Evolutionary conservation across 2,113 vertebrate species (phyloP), one percentile per base, ranked within the genome.

Genomic region (Mohoua ochrocephala): DNA sequence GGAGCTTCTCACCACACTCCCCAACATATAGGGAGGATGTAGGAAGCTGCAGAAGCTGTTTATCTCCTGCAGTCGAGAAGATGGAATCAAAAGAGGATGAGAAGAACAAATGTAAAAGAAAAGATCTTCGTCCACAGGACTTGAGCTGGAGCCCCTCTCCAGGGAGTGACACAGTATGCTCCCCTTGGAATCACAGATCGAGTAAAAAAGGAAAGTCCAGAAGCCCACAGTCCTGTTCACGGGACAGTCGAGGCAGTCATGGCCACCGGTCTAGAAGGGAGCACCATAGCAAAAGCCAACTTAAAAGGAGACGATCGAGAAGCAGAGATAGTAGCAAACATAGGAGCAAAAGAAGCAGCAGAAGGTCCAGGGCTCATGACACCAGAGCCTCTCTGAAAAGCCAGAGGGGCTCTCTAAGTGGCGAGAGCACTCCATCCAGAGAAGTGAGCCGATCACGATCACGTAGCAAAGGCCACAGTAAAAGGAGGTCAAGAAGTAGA

Each of bases 241-340:
- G 91, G 27, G 90, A 57, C 35, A 97, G 97, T 82, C 96, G 83
- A 90, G 93, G 93, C 49, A 97, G 89, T 27, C 94, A 84, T 57
- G 84, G 95, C 59, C 95, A 92, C 89, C 87, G 84, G 49, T 96
- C 95, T 57, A 96, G 93, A 60, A 97, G 69, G 82, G 98, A 98
- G 63, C 97, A 96, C 86, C 93, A 9, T 47, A 97, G 96, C 68
- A 97, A 97, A 68, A 96, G 97, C 53, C 96, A 96, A 17, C 87
- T 76, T 30, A 98, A 95, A 92, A 97, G 86, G 69, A 98, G 75
- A 86, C 82, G 84, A 39, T 98, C 98, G 1, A 98, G 96, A 92
- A 98, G 98, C 94, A 98, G 95, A 94, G 98, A 98, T 10, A 95
- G 96, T 60, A 98, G 95, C 85, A 97, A 98, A 88, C 92, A 96